Evolutionary conservation across 2,888 invertebrate genomes (phyloP).

Genomic region (Cancer borealis): DNA sequence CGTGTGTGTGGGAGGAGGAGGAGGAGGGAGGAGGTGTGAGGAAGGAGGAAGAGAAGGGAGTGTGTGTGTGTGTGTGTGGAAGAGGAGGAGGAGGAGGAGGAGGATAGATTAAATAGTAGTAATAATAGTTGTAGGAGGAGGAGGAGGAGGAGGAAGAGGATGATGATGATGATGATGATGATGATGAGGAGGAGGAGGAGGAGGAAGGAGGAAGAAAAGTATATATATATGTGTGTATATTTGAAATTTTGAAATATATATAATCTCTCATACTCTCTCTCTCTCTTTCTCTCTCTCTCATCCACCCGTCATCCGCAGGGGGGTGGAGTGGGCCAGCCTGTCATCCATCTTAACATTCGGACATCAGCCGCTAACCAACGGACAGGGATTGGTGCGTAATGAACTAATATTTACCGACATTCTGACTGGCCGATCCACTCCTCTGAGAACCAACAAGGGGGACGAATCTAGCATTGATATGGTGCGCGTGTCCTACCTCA

Average conservation of each 20-base stretch:
- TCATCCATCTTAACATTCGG: conserved; percentile 80
- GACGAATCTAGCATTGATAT: conserved; percentile 83
- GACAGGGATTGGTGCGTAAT: conserved; percentile 81
- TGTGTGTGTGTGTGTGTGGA: too few species aligned
- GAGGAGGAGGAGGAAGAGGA: neutral
- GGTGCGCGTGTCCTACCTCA: conserved; percentile 82
- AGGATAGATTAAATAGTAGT: too few species aligned
- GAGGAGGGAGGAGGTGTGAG: too few species aligned
- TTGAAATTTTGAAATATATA: too few species aligned
- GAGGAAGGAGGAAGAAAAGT: neutral
- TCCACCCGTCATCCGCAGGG: conserved; percentile 78
- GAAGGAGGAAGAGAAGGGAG: too few species aligned
- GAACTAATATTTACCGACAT: conserved; percentile 82
- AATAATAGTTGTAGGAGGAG: neutral
- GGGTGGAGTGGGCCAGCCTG: conserved; percentile 81
- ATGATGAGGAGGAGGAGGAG: too few species aligned
- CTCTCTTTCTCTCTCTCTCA: neutral
- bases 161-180: neutral
- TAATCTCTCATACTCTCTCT: neutral
- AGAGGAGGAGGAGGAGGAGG: too few species aligned
- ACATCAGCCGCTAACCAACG: conserved; percentile 78
- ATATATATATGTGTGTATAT: too few species aligned
- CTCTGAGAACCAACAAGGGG: conserved; percentile 79
- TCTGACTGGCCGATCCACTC: conserved; percentile 80
- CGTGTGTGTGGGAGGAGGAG: too few species aligned